These are phyloP conservation scores for Moxostoma hubbsi DNA, from an alignment of 2,797 vertebrate species.

Conservation along the genomic window DNA sequence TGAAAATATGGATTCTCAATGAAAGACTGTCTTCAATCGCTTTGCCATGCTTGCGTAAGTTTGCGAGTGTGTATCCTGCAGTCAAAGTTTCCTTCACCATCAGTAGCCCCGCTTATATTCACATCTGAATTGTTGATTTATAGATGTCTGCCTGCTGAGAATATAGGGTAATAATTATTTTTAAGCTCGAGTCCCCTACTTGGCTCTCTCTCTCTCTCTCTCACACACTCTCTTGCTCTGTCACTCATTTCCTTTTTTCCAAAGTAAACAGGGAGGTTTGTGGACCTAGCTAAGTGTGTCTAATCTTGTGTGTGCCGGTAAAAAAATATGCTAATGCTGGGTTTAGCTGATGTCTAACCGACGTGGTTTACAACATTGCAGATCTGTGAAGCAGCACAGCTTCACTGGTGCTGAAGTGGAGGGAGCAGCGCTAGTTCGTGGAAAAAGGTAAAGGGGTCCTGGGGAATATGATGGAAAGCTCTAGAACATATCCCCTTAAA, in stretches of 20 bases:
- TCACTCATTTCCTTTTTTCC: background rate
- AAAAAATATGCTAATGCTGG: slow-evolving; percentile 15
- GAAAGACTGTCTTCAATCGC: background rate
- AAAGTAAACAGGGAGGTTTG: slow-evolving; percentile 56
- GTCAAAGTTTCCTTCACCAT: slow-evolving; percentile 1
- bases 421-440: slow-evolving; percentile 1
- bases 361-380: slow-evolving; percentile 13
- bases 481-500: slow-evolving; percentile 53
- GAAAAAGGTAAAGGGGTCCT: slow-evolving; percentile 25
- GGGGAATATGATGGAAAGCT: slow-evolving; percentile 36
- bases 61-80: background rate
- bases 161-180: background rate
- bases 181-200: background rate
- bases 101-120: background rate
- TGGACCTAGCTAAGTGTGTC: slow-evolving; percentile 64
- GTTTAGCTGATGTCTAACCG: background rate
- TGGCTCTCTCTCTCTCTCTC: too few relatives aligned
- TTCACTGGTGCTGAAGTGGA: slow-evolving; percentile 22
- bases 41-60: background rate
- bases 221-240: too few relatives aligned
- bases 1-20: slow-evolving; percentile 25
- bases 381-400: slow-evolving; percentile 56
- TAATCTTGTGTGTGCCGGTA: slow-evolving; percentile 55
- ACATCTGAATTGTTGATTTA: background rate
- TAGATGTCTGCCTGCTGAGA: background rate